A percentile compares a stretch with the other conserved stretches of the same genome.
Conservation (phyloP, 1,140 invertebrate species). For the Micrasema minimum region DNA sequence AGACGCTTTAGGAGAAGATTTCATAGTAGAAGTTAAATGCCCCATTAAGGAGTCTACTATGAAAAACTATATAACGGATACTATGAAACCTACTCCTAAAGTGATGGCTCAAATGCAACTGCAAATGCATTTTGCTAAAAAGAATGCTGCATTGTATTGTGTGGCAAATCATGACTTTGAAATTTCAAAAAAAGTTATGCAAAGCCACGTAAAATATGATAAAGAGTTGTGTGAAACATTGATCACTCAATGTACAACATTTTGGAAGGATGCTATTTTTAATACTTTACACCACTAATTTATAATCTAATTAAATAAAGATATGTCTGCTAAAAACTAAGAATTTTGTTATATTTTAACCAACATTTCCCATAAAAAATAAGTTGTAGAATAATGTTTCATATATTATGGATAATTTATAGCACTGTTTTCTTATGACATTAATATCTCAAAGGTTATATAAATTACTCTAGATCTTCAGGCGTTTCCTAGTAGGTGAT, state of each 20-base stretch:
- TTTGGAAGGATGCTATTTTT: neutral
- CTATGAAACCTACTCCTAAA: constrained; percentile 48
- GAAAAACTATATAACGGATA: constrained; percentile 49
- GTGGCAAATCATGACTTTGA: constrained; percentile 32
- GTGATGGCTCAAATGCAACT: constrained; percentile 55
- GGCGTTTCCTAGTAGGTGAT: too few relatives aligned
- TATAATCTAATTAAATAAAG: too few relatives aligned
- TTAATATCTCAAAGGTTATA: too few relatives aligned
- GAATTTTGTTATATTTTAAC: too few relatives aligned
- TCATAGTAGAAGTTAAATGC: constrained; percentile 58
- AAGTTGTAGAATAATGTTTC: too few relatives aligned
- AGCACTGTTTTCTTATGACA: too few relatives aligned
- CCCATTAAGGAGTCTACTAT: constrained; percentile 50
- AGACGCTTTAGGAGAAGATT: constrained; percentile 55
- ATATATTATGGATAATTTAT: too few relatives aligned
- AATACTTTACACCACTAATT: too few relatives aligned
- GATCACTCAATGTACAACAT: neutral
- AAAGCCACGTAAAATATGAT: neutral
- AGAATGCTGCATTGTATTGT: constrained; percentile 19
- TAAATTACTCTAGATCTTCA: too few relatives aligned
- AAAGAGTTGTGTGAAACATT: neutral
- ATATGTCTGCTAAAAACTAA: too few relatives aligned
- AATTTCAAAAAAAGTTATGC: neutral
- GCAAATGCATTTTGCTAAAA: constrained; percentile 54
- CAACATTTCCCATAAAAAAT: too few relatives aligned